phyloP scores from a whole-genome alignment of 2,888 invertebrate genomes.

The Phymatocera aterrima region DNA sequence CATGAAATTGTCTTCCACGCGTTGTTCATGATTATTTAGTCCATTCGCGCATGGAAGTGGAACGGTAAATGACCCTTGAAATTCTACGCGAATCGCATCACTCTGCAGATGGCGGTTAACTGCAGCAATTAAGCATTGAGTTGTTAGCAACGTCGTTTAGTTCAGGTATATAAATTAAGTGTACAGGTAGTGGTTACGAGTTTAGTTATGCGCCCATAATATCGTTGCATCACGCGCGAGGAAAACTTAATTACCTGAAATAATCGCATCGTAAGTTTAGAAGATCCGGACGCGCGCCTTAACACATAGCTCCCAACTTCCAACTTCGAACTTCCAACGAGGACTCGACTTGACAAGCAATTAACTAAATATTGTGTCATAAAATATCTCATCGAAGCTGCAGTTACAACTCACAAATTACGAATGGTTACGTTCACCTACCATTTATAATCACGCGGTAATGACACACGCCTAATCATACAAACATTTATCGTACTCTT shows the following conservation, averaged over 20 bases:
- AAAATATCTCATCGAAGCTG: constrained; percentile 1
- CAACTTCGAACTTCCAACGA: no score
- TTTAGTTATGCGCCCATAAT: not conserved
- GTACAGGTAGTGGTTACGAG: constrained; percentile 9
- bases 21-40: no score
- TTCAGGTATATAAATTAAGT: constrained; percentile 14
- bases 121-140: not conserved
- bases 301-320: not conserved
- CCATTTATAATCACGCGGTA: not conserved
- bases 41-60: not conserved
- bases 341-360: constrained; percentile 38
- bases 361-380: constrained; percentile 38
- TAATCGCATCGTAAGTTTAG: constrained; percentile 23
- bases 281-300: constrained; percentile 29
- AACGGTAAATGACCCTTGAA: not conserved
- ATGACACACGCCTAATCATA: constrained; percentile 5
- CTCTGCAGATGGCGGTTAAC: not conserved
- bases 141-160: not conserved
- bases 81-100: not conserved
- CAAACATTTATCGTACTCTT: constrained; percentile 23
- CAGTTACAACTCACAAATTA: not conserved
- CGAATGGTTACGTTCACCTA: not conserved
- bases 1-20: no score
- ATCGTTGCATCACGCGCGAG: not conserved
- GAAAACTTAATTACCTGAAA: constrained; percentile 38